Conservation (phyloP, 2,113 vertebrate genomes). For the Centropus bengalensis region DNA sequence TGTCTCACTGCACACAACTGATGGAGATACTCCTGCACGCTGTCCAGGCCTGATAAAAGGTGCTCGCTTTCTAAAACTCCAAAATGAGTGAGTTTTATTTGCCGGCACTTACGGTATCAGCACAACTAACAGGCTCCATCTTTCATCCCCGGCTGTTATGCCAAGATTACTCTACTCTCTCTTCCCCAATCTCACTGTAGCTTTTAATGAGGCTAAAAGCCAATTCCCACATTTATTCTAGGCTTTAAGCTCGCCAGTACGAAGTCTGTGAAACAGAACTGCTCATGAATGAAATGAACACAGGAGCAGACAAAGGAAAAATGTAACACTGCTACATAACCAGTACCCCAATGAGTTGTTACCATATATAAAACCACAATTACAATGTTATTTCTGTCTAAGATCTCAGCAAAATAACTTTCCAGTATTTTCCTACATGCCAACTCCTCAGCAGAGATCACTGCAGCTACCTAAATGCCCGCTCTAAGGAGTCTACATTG, state of each 20-base stretch:
- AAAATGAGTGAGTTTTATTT: too few relatives aligned
- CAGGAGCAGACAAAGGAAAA: neutral
- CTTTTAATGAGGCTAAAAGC: neutral
- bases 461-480: neutral
- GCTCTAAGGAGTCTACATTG: neutral
- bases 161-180: neutral
- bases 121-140: neutral
- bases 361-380: neutral
- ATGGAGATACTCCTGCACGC: too few relatives aligned
- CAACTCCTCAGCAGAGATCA: neutral
- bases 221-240: neutral
- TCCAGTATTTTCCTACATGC: neutral
- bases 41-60: too few relatives aligned
- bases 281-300: neutral
- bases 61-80: too few relatives aligned
- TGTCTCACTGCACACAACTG: too few relatives aligned
- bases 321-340: accelerated
- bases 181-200: neutral
- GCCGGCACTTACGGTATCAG: too few relatives aligned
- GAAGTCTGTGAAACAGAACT: neutral
- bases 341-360: neutral
- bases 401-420: neutral
- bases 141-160: neutral
- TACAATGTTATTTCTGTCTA: neutral
- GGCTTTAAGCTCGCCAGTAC: neutral